phyloP scores from a whole-genome alignment of 1,140 invertebrate species.

The Calliopsis andreniformis region DNA sequence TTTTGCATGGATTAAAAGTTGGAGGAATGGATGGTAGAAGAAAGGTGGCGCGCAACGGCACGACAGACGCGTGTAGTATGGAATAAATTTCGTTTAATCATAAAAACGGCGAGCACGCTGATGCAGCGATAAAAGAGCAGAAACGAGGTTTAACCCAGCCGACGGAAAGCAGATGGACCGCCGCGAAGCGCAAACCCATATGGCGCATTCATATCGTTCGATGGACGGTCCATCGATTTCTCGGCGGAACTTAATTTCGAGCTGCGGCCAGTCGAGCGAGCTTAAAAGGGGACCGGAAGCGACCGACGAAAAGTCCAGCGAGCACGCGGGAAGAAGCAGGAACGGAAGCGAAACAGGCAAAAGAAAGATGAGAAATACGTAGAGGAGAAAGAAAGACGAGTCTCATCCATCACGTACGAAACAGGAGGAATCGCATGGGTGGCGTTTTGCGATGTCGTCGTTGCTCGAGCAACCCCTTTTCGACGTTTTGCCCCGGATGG shows the following conservation, averaged over 20 bases:
- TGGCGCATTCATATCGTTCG: conserved; percentile 14
- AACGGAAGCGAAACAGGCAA: neutral
- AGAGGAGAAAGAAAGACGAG: neutral
- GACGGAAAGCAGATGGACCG: neutral
- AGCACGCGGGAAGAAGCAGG: neutral
- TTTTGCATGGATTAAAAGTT: neutral
- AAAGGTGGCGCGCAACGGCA: neutral
- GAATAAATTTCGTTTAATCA: neutral
- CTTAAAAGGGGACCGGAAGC: neutral
- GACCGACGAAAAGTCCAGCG: neutral
- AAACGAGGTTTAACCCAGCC: neutral
- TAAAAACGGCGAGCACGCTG: neutral
- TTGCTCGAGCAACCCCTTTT: conserved; percentile 46
- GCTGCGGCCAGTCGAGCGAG: neutral
- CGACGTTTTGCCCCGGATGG: conserved; percentile 43
- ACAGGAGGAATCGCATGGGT: conserved; percentile 40
- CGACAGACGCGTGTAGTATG: neutral
- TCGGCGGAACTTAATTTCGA: conserved; percentile 7
- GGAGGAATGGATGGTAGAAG: neutral
- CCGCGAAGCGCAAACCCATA: neutral
- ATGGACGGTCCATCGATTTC: conserved; percentile 1
- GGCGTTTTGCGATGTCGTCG: conserved; percentile 45
- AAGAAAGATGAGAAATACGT: neutral
- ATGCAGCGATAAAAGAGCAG: neutral
- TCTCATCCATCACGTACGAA: conserved; percentile 54